Evolutionary conservation across 2,113 vertebrate genomes (phyloP).

Genomic region (Petrocephalus microphthalmus): DNA sequence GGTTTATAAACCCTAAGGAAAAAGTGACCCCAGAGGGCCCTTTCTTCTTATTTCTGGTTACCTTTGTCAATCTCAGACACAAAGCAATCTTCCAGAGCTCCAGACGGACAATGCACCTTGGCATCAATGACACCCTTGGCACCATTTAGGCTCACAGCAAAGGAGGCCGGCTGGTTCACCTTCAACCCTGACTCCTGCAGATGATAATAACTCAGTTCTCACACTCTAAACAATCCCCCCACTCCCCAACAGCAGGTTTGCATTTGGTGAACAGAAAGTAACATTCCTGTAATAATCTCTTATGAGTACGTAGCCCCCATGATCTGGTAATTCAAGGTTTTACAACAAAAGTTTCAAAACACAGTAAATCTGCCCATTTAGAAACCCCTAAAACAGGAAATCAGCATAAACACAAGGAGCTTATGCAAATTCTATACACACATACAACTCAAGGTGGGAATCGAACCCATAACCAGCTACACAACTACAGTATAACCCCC

Average conservation of each 20-base stretch:
- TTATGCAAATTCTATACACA: not conserved
- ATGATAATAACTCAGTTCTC: not conserved
- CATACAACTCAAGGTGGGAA: not conserved
- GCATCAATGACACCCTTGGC: conserved; percentile 77
- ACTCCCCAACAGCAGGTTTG: not conserved
- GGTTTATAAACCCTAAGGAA: not conserved
- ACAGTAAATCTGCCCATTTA: not conserved
- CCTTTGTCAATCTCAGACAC: conserved; percentile 75
- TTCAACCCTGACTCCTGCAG: conserved; percentile 78
- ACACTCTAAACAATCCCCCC: not conserved
- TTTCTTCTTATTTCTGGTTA: conserved; percentile 35
- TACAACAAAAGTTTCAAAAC: not conserved
- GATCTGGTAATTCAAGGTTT: not conserved
- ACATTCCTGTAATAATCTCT: not conserved
- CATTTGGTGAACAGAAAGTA: not conserved
- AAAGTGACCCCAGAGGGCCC: not conserved
- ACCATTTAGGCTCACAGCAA: conserved; percentile 76
- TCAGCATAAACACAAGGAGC: not conserved
- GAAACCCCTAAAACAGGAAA: not conserved
- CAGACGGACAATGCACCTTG: conserved; percentile 74
- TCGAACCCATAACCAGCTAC: not conserved
- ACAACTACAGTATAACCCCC: not conserved
- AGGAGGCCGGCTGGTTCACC: conserved; percentile 76
- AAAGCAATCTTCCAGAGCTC: conserved; percentile 73
- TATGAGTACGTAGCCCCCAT: not conserved